These are phyloP conservation scores for Sebastes hubbsi DNA, from an alignment of 2,797 vertebrate genomes.

Conservation along the genomic window DNA sequence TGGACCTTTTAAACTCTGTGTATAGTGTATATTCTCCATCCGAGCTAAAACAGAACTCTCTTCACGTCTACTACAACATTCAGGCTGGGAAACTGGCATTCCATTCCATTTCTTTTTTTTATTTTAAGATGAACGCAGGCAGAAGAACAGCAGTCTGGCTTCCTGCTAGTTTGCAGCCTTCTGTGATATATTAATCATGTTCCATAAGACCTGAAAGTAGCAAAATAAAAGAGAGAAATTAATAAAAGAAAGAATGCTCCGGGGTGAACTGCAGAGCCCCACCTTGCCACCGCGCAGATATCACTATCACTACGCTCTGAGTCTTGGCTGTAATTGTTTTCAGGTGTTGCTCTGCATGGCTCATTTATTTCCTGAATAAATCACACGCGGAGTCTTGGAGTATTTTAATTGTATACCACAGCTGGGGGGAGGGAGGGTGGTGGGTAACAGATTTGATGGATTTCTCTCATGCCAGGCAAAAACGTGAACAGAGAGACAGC, in stretches of 20 bases:
- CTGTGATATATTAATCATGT: conserved; percentile 46
- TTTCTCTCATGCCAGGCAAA: conserved; percentile 30
- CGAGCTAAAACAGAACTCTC: neutral
- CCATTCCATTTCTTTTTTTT: neutral
- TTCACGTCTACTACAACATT: neutral
- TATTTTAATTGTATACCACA: conserved; percentile 58
- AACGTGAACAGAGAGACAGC: conserved; percentile 37
- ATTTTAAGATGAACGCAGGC: neutral
- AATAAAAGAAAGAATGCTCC: conserved; percentile 29
- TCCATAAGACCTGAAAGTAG: conserved; percentile 24
- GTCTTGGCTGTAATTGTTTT: conserved; percentile 79
- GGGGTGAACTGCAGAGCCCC: conserved; percentile 6
- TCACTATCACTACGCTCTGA: conserved; percentile 54
- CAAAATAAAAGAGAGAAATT: conserved; percentile 28
- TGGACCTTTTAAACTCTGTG: neutral
- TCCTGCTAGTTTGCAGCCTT: conserved; percentile 6
- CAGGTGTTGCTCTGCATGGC: conserved; percentile 74
- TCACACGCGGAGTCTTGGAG: conserved; percentile 36
- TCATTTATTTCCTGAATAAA: conserved; percentile 80
- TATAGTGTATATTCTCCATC: neutral
- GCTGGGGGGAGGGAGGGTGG: conserved; percentile 22
- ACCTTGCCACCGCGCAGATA: conserved; percentile 19
- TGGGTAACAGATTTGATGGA: conserved; percentile 47
- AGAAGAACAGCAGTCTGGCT: neutral
- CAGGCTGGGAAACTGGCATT: neutral